Base-by-base conservation (phyloP, 1,140 invertebrate genomes). In the Drosophila oshimai region DNA sequence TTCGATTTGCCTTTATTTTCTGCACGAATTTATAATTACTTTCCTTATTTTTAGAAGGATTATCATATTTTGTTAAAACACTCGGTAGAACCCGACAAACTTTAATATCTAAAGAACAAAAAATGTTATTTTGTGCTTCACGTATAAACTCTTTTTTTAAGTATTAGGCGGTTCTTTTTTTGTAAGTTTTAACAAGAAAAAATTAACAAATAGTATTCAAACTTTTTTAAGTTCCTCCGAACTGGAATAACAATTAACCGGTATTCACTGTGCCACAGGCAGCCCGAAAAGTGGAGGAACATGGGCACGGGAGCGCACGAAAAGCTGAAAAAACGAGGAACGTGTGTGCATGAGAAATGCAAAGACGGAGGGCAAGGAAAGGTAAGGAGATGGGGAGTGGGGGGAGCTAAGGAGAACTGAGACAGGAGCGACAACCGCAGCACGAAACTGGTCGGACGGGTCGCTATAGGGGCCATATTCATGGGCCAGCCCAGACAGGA, bases 271-370 rank as follows among this genome's bases (percentile, higher is more conserved):
- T 83, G 74, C 47, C 69, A 47, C 31, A 39, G 37, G 67, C 67
- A 67, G 55, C 77, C 64, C 37, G 79, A 84, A 84, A 58, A 69
- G 36, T 51, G 67, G 55, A 81, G 73, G 78, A 83, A 83, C 78
- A 77, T 58, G 68, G 55, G 74, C 68, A 76, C 60, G 60, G 50
- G 51, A 81, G 57, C 50, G 42, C 55, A 78, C 36, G 53, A 54
- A 46, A 53, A 26, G n/a, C 22, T 41, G 28, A 57, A n/a, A 67
- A 42, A 29, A 49, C 61, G 28, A 39, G 24, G n/a, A 79, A 49
- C 76, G 41, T 67, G 77, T 81, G 77, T 76, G 77, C 77, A 81
- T 72, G 74, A 81, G 64, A 76, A 81, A 76, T 76, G 77, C 77
- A 80, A 81, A 79, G 65, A 31, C 50, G 20, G 51, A 61, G 36